These are phyloP conservation scores for Hippopotamus amphibius DNA, from an alignment of 2,113 vertebrate species.

Conservation along the genomic window DNA sequence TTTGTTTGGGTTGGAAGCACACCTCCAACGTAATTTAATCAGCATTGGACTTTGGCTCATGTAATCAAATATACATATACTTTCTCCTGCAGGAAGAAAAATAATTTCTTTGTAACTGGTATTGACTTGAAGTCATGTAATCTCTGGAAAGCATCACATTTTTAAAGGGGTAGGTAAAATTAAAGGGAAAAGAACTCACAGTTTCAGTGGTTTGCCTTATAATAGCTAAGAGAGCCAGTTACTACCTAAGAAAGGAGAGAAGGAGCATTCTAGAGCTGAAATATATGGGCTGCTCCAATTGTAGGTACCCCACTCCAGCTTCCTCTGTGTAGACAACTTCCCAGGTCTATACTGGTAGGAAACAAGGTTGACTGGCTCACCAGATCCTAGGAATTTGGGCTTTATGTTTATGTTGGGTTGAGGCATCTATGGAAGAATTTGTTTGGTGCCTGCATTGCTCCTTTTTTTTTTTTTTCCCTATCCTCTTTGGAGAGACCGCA, in stretches of 20 bases:
- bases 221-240: conserved; percentile 58
- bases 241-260: conserved; percentile 28
- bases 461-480: conserved; percentile 18
- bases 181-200: conserved; percentile 50
- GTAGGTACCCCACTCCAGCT: not conserved
- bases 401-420: not conserved
- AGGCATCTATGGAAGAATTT: not conserved
- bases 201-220: conserved; percentile 46
- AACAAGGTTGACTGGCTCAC: not conserved
- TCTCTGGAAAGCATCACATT: conserved; percentile 79
- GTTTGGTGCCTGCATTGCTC: not conserved
- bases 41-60: conserved; percentile 80
- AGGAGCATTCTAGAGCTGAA: not conserved
- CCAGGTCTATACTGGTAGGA: not conserved
- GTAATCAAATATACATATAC: conserved; percentile 86
- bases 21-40: conserved; percentile 83
- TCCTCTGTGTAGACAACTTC: not conserved
- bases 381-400: not conserved
- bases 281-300: not conserved
- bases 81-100: conserved; percentile 84
- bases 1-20: conserved; percentile 82
- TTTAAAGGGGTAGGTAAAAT: conserved; percentile 79
- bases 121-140: conserved; percentile 83
- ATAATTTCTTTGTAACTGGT: conserved; percentile 84
- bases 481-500: not conserved